Base-by-base conservation (phyloP, 2,888 invertebrate species). In the Priocnemis perturbator region DNA sequence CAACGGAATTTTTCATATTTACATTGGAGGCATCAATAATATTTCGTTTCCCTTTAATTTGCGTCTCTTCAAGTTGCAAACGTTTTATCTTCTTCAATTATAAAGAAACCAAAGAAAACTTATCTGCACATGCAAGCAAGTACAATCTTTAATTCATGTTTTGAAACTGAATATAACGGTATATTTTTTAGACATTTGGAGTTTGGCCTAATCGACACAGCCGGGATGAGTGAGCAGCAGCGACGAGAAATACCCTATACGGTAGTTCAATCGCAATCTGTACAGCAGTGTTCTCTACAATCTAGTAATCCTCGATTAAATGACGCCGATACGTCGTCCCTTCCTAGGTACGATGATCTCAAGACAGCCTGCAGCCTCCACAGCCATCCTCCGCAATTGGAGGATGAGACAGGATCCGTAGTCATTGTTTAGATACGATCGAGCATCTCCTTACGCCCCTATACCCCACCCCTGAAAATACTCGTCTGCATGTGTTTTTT, bases 161-260 rank as follows among this genome's bases (percentile, higher is more conserved):
- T 3, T 9, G 37, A 37, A 37, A 11, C 11, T 37, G 37, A 7
- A 37, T 37, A 11, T 1, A 37, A 37, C 37, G 14, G 14, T 37
- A 58, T 57, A 55, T 73, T 72, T 85, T 86, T 30, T 81, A 95
- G 96, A 86, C 96, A 97, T 87, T 91, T 97, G 83, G 96, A 97
- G 88, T 97, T 95, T 89, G 94, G 95, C 86, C 91, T 97, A 85
- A 94, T 97, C 65, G 97, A 97, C 82, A 97, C 97, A 0, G 92
- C 94, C 21, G 97, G 97, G 69, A 96, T 97, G 96, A 94, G 94
- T 60, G 96, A 96, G 85, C 94, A 94, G 77, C 96, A 96, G 86
- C 91, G 96, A 26, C 93, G 95, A 73, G 96, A 96, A 90, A 96
- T 97, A 84, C 96, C 96, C 2, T 97, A 97, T 88, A 96, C 96